Conservation (phyloP, 1,140 invertebrate species). For the Scaptodrosophila lebanonensis region DNA sequence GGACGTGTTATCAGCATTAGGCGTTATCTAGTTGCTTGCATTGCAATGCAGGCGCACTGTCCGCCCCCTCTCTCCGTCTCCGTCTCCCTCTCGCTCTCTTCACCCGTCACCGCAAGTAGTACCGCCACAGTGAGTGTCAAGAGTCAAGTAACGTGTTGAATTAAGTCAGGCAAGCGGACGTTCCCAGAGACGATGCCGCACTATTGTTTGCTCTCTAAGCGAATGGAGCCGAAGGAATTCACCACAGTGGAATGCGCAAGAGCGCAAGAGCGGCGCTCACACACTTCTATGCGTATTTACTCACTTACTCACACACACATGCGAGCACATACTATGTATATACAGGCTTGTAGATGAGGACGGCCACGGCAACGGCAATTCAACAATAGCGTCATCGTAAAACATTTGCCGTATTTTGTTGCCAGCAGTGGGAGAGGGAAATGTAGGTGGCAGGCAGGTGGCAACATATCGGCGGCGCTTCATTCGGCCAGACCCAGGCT, state of each 20-base stretch:
- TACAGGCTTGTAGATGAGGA: too few species aligned
- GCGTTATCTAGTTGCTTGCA: slow-evolving; percentile 19
- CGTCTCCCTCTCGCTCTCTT: slow-evolving; percentile 22
- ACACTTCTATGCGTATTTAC: neutral
- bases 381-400: slow-evolving; percentile 71
- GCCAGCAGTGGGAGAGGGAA: slow-evolving; percentile 34
- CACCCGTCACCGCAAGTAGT: too few species aligned
- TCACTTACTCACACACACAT: slow-evolving; percentile 2
- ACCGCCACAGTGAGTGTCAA: too few species aligned
- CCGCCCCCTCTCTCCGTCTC: neutral
- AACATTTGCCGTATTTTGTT: slow-evolving; percentile 67
- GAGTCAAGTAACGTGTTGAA: slow-evolving; percentile 63
- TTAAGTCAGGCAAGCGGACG: slow-evolving; percentile 12
- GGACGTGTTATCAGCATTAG: slow-evolving; percentile 44
- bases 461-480: slow-evolving; percentile 22
- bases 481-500: slow-evolving; percentile 10
- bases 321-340: slow-evolving; percentile 2
- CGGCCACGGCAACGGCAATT: too few species aligned
- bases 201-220: slow-evolving; percentile 9
- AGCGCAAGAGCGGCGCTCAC: slow-evolving; percentile 16
- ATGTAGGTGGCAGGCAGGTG: too few species aligned
- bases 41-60: too few species aligned
- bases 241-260: slow-evolving; percentile 51
- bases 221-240: slow-evolving; percentile 30
- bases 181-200: too few species aligned